Conservation (phyloP, 2,888 invertebrate species). For the Glyphotaelius pellucidus region DNA sequence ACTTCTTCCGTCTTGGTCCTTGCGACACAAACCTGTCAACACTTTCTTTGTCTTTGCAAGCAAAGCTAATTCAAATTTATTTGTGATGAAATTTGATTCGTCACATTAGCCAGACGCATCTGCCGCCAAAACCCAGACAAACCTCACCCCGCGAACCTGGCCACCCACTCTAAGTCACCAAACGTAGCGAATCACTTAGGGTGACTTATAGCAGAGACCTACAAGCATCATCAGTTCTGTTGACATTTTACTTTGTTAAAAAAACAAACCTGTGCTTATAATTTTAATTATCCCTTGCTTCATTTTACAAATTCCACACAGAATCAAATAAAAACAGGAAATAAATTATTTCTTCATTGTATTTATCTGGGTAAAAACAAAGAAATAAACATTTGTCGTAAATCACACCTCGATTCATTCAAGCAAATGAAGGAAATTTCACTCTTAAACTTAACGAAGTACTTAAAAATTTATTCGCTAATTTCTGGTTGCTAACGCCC, state of each 20-base stretch:
- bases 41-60: too few relatives aligned
- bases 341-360: not conserved
- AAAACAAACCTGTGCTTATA: not conserved
- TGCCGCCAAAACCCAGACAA: too few relatives aligned
- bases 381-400: not conserved
- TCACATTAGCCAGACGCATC: too few relatives aligned
- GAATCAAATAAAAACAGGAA: not conserved
- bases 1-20: too few relatives aligned
- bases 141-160: too few relatives aligned
- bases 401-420: not conserved
- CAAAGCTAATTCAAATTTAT: too few relatives aligned
- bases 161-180: too few relatives aligned
- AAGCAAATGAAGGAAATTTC: not conserved
- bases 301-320: not conserved
- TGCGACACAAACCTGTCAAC: too few relatives aligned
- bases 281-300: not conserved
- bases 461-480: not conserved
- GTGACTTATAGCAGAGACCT: too few relatives aligned
- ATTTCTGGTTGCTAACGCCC: constrained; percentile 16
- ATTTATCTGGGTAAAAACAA: not conserved
- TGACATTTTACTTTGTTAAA: not conserved
- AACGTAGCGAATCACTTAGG: too few relatives aligned
- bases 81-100: too few relatives aligned
- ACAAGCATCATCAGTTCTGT: too few relatives aligned
- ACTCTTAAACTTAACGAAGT: not conserved